Conservation (phyloP, 2,797 vertebrate genomes). For the Phylloscopus collybita region DNA sequence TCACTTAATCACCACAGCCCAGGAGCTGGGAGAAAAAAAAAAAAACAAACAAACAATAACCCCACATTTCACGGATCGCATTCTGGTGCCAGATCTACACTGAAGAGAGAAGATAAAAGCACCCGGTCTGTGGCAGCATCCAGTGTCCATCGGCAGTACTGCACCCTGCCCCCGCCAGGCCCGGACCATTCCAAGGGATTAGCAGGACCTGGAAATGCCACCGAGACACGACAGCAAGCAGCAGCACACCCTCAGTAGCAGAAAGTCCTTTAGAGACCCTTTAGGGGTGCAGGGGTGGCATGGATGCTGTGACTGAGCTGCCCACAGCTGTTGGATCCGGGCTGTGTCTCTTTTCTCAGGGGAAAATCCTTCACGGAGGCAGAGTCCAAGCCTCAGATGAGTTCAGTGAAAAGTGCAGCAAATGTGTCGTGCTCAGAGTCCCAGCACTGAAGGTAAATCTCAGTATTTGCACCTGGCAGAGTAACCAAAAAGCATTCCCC, state of each 20-base stretch:
- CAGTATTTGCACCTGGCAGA: background rate
- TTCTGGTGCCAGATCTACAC: rapidly evolving
- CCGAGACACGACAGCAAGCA: background rate
- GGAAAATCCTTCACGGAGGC: background rate
- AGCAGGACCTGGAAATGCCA: background rate
- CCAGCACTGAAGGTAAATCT: background rate
- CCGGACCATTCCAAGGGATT: background rate
- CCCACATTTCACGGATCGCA: background rate
- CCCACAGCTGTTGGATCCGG: rapidly evolving
- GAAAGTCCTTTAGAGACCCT: background rate
- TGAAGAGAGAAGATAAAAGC: rapidly evolving
- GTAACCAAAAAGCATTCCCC: background rate
- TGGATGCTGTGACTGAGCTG: rapidly evolving
- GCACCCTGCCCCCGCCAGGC: background rate
- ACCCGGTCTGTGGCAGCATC: conserved; percentile 47
- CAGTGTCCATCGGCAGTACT: conserved; percentile 9
- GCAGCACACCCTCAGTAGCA: background rate
- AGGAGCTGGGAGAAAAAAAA: background rate
- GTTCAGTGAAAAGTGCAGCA: background rate
- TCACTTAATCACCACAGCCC: background rate
- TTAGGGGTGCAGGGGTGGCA: rapidly evolving
- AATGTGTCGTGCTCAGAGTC: rapidly evolving
- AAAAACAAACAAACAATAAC: too few relatives aligned
- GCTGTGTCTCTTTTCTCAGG: background rate
- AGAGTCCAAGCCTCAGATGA: background rate